These are phyloP conservation scores for Trididemnum clinides DNA, from an alignment of 23 tunicate genomes.

Conservation along the genomic window DNA sequence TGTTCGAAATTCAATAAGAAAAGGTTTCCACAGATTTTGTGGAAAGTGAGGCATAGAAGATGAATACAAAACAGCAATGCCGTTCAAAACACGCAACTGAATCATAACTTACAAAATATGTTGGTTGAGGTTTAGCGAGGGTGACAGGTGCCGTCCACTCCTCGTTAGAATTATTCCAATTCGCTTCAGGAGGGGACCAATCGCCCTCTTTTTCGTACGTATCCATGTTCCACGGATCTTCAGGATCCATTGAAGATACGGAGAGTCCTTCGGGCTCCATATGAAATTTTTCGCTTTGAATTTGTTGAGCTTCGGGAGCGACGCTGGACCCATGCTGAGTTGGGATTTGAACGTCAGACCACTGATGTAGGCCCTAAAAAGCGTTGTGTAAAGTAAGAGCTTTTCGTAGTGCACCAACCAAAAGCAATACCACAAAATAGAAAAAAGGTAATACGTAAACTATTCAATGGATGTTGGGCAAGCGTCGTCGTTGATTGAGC, in stretches of 20 bases:
- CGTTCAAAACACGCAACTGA: not conserved
- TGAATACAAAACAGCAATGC: no score
- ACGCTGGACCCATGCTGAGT: not conserved
- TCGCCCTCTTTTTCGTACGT: slow-evolving; percentile 52
- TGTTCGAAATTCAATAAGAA: not conserved
- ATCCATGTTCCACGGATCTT: slow-evolving; percentile 81
- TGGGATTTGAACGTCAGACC: slow-evolving; percentile 40
- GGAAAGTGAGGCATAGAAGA: no score
- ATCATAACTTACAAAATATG: slow-evolving; percentile 61
- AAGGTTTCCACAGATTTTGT: no score
- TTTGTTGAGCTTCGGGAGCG: not conserved
- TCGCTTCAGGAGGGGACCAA: slow-evolving; percentile 77
- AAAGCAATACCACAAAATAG: not conserved
- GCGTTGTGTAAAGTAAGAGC: no score
- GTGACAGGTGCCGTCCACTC: slow-evolving; percentile 66
- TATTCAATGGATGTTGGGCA: no score
- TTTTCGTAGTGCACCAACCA: no score
- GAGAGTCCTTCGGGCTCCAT: slow-evolving; percentile 75
- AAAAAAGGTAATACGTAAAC: no score
- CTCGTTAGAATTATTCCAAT: slow-evolving; percentile 64
- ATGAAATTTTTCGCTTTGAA: slow-evolving; percentile 46
- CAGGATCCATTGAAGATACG: slow-evolving; percentile 29
- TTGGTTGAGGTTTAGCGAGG: slow-evolving; percentile 40
- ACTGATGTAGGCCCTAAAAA: slow-evolving; percentile 19
- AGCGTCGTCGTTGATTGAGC: no score